A percentile compares a stretch with the other conserved stretches of the same genome.
Evolutionary conservation across 2,797 vertebrate genomes (phyloP).

Genomic region (Discoglossus pictus): DNA sequence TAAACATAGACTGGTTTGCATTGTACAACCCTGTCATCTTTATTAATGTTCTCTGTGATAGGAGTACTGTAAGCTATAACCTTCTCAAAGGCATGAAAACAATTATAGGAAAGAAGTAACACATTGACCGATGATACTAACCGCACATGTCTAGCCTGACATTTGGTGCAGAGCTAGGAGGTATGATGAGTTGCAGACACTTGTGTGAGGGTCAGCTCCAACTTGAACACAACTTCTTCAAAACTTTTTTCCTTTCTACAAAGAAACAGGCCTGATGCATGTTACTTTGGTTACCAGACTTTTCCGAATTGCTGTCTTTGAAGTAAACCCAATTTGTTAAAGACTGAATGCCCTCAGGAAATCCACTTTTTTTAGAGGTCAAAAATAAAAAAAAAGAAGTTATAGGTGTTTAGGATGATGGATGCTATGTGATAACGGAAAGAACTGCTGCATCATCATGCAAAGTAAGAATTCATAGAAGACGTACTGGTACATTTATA

Average conservation of each 20-base stretch:
- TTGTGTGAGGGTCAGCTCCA: conserved; percentile 13
- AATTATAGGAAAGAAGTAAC: conserved; percentile 6
- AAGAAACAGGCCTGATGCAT: conserved; percentile 14
- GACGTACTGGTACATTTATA: too few relatives aligned
- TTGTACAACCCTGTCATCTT: conserved; percentile 1
- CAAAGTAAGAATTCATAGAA: neutral
- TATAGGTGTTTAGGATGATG: conserved; percentile 8
- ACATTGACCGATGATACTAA: conserved; percentile 1
- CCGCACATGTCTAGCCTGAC: conserved; percentile 6
- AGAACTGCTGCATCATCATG: neutral
- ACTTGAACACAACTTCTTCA: conserved; percentile 8
- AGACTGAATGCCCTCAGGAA: conserved; percentile 12
- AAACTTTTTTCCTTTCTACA: conserved; percentile 11
- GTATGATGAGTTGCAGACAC: conserved; percentile 16
- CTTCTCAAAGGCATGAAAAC: neutral
- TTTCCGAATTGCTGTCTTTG: conserved; percentile 14
- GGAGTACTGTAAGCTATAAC: neutral
- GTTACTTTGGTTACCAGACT: conserved; percentile 5
- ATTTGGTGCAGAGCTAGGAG: neutral
- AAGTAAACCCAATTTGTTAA: conserved; percentile 16
- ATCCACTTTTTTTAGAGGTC: conserved; percentile 8
- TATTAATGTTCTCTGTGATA: neutral
- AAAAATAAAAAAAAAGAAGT: conserved; percentile 8
- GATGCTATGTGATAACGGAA: neutral
- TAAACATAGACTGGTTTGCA: too few relatives aligned